A percentile compares a stretch with the other conserved stretches of the same genome.
phyloP scores from a whole-genome alignment of 2,797 vertebrate species.

The Oreochromis mossambicus region DNA sequence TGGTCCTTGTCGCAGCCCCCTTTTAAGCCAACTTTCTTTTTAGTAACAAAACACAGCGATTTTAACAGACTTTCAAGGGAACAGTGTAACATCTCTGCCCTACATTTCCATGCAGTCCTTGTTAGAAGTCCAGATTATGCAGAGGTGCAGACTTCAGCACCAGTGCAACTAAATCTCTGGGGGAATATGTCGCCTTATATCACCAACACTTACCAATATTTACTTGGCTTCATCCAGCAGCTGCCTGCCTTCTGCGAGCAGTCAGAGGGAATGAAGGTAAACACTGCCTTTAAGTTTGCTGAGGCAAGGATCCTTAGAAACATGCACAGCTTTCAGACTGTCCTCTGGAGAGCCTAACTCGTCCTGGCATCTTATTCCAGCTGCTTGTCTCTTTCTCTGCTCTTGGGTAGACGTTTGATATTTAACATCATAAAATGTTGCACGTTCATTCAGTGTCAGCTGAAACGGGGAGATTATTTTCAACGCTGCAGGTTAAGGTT shows the following conservation, averaged over 20 bases:
- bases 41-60: background rate
- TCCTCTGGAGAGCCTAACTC: constrained; percentile 10
- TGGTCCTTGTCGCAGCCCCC: background rate
- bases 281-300: constrained; percentile 23
- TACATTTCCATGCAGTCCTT: background rate
- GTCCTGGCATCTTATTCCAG: constrained; percentile 30
- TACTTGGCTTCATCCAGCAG: constrained; percentile 33
- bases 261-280: constrained; percentile 28
- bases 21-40: accelerated
- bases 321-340: constrained; percentile 3
- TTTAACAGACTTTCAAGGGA: background rate
- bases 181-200: constrained; percentile 5
- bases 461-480: background rate
- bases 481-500: background rate
- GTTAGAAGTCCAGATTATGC: background rate
- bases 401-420: constrained; percentile 2
- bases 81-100: background rate
- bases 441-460: background rate
- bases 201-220: constrained; percentile 34
- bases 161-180: background rate
- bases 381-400: background rate
- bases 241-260: constrained; percentile 17
- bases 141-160: background rate
- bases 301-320: constrained; percentile 5
- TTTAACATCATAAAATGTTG: background rate